Conservation (phyloP, 2,113 vertebrate species). For the Tamias sibiricus region DNA sequence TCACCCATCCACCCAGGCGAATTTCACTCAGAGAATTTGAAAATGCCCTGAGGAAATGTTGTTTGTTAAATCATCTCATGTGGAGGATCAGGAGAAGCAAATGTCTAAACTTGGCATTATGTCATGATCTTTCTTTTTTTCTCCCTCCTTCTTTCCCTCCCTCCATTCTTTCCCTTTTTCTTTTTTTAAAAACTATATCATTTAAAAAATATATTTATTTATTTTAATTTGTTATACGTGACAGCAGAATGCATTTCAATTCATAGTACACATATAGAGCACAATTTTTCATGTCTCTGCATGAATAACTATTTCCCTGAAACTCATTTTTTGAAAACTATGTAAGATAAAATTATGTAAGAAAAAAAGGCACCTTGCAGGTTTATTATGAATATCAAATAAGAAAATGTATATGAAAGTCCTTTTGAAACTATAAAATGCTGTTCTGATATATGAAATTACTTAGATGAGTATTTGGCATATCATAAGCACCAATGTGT, state of each 20-base stretch:
- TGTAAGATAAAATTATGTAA: not conserved
- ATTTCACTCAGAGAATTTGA: slow-evolving; percentile 48
- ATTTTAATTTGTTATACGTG: too few relatives aligned
- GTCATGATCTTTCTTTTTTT: not conserved
- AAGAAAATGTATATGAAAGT: not conserved
- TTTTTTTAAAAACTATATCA: too few relatives aligned
- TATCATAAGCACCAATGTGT: not conserved
- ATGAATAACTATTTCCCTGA: not conserved
- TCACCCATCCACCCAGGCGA: slow-evolving; percentile 56
- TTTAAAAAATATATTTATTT: too few relatives aligned
- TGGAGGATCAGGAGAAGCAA: not conserved
- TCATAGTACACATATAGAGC: too few relatives aligned
- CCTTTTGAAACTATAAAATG: not conserved
- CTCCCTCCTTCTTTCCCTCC: accelerated
- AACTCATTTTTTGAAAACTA: not conserved
- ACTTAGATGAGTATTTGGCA: not conserved
- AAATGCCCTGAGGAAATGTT: slow-evolving; percentile 62
- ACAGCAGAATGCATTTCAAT: too few relatives aligned
- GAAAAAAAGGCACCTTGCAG: not conserved
- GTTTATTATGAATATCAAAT: not conserved
- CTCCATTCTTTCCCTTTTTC: not conserved
- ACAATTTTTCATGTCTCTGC: not conserved
- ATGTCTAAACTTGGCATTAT: not conserved
- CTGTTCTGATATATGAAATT: not conserved
- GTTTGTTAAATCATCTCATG: slow-evolving; percentile 47